These are phyloP conservation scores for Illadopsis cleaveri DNA, from an alignment of 2,113 vertebrate species.

Conservation along the genomic window DNA sequence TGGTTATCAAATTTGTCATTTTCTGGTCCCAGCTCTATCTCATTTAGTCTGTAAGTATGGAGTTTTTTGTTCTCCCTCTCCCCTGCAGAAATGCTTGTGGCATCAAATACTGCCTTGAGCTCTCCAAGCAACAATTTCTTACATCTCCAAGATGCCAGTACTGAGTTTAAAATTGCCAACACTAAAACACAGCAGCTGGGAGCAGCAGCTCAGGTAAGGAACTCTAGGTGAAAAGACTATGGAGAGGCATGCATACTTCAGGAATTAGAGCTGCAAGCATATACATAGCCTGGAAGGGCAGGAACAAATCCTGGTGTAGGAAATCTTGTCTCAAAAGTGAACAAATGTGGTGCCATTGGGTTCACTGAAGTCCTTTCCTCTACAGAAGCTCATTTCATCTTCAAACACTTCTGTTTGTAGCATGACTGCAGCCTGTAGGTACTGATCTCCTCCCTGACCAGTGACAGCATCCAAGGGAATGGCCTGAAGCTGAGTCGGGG, in stretches of 20 bases:
- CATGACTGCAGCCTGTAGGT: not conserved
- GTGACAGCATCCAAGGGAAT: not conserved
- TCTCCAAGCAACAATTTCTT: not conserved
- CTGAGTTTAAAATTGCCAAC: not conserved
- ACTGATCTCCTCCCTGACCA: not conserved
- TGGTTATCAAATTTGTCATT: not conserved
- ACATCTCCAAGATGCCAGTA: not conserved
- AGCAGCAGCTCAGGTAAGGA: slow-evolving; percentile 31
- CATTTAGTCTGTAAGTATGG: not conserved
- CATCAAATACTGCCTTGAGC: not conserved
- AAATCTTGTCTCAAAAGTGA: not conserved
- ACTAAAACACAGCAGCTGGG: not conserved
- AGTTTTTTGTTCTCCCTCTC: not conserved
- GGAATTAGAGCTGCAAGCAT: not conserved
- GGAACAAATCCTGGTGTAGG: not conserved
- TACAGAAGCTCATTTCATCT: not conserved
- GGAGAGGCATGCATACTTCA: not conserved
- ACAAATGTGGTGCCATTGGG: not conserved
- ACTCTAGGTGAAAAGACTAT: not conserved
- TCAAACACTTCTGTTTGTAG: not conserved
- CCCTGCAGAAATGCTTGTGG: not conserved
- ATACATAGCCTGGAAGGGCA: not conserved
- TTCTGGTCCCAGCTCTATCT: not conserved
- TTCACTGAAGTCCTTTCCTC: not conserved
- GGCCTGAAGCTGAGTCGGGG: not conserved